Conservation (phyloP, 1,140 invertebrate genomes). For the Drosophila persimilis region DNA sequence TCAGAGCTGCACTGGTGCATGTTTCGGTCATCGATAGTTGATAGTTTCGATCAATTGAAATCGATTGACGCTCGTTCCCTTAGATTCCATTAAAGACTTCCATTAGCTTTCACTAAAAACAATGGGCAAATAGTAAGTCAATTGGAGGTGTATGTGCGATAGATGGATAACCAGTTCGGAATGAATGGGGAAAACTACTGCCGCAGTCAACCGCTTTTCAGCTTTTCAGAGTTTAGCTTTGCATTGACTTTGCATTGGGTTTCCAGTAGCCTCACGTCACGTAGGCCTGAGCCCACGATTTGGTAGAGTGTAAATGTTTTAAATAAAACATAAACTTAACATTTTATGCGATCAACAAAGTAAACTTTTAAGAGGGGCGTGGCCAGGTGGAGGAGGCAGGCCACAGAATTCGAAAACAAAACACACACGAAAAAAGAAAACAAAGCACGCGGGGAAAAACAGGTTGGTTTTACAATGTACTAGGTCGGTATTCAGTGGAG, state of each 20-base stretch:
- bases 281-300: constrained; percentile 50
- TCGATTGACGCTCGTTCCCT: no score
- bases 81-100: no score
- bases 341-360: constrained; percentile 47
- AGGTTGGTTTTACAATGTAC: constrained; percentile 37
- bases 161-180: constrained; percentile 38
- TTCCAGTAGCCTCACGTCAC: constrained; percentile 45
- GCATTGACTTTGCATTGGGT: constrained; percentile 3
- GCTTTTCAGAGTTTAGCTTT: constrained; percentile 5
- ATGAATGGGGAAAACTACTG: constrained; percentile 48
- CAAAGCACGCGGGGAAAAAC: constrained; percentile 45
- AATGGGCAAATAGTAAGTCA: background rate
- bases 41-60: no score
- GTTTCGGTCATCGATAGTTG: no score
- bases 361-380: constrained; percentile 32
- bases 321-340: constrained; percentile 41
- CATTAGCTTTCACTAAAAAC: background rate
- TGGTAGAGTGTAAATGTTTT: constrained; percentile 47
- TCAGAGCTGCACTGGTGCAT: background rate
- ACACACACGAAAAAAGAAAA: constrained; percentile 38
- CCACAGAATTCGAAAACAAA: background rate
- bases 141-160: constrained; percentile 11
- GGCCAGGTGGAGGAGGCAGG: background rate
- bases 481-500: background rate
- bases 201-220: constrained; percentile 47